Base-by-base conservation (phyloP, 2,888 invertebrate species). In the Aquatica leii region DNA sequence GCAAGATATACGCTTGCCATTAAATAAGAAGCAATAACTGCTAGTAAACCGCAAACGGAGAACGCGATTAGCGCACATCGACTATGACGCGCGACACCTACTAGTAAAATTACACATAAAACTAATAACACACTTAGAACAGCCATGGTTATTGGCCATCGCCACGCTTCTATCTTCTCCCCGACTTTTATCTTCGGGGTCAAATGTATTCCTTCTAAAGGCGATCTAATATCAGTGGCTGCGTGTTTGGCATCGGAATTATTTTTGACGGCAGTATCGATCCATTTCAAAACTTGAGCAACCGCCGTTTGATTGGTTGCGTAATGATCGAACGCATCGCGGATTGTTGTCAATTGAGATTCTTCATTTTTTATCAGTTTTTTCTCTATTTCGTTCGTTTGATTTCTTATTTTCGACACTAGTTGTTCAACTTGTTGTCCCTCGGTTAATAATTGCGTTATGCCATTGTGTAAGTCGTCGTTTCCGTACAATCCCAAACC, bases 401-500 rank as follows among this genome's bases (percentile, higher is more conserved):
- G 93, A 80, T 93, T 93, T 74, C 91, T 88, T 58, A 94, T 91
- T 50, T 90, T 90, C 67, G 88, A 87, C 68, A 95, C 89, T 70
- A 92, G 88, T 53, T 89, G 87, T 67, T 95, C 93, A 69, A 95
- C 91, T 80, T 92, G 90, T 76, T 90, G 87, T 4, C 94, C 91
- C 11, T 95, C 91, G 18, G 89, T 87, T 68, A 92, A 86, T 74
- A 94, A 89, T 80, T 92, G 90, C 73, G 92, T 86, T 78, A 96
- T 85, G 6, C 95, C 95, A 81, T 94, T 94, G 86, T 97, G 95
- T 46, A 95, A 88, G 81, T 95, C 95, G 81, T 97, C 95, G 83
- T 97, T 97, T 37, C 97, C 97, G 82, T 95, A 97, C 41, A 97
- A 88, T 24, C 92, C 96, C 56, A 95, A 87, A 57, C 95, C 96